These are phyloP conservation scores for Marmota monax DNA, from an alignment of 2,113 vertebrate genomes.

Conservation along the genomic window DNA sequence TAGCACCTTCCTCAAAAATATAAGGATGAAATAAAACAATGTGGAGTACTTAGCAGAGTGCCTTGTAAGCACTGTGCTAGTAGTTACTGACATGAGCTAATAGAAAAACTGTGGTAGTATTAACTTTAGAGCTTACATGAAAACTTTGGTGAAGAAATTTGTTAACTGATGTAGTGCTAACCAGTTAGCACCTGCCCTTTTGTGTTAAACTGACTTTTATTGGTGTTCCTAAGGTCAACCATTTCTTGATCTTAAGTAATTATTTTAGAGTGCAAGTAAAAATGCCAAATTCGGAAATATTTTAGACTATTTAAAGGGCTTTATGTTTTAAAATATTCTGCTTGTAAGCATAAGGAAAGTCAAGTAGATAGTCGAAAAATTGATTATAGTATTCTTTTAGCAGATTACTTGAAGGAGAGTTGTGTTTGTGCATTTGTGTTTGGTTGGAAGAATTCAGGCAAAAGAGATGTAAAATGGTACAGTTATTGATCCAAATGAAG, in stretches of 20 bases:
- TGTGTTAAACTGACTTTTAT: neutral
- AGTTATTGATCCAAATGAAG: constrained; percentile 64
- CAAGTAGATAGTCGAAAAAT: neutral
- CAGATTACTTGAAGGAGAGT: neutral
- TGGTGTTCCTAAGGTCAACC: neutral
- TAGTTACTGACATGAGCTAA: neutral
- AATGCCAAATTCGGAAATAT: neutral
- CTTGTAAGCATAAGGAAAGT: neutral
- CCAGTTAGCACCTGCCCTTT: neutral
- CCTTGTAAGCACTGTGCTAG: neutral
- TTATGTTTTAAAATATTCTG: constrained; percentile 42
- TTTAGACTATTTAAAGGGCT: neutral
- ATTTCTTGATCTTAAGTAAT: neutral
- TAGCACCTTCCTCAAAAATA: neutral
- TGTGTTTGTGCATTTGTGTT: neutral
- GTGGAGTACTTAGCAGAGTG: neutral
- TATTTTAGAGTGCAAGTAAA: neutral
- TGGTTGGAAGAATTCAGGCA: neutral
- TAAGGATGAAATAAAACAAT: neutral
- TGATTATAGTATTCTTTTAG: neutral
- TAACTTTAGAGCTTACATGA: neutral
- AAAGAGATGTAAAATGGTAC: neutral
- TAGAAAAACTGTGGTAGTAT: neutral
- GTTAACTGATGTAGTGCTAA: neutral
- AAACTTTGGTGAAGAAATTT: neutral